These are phyloP conservation scores for Scrobipalpa atriplicella DNA, from an alignment of 2,888 invertebrate species.

Conservation along the genomic window DNA sequence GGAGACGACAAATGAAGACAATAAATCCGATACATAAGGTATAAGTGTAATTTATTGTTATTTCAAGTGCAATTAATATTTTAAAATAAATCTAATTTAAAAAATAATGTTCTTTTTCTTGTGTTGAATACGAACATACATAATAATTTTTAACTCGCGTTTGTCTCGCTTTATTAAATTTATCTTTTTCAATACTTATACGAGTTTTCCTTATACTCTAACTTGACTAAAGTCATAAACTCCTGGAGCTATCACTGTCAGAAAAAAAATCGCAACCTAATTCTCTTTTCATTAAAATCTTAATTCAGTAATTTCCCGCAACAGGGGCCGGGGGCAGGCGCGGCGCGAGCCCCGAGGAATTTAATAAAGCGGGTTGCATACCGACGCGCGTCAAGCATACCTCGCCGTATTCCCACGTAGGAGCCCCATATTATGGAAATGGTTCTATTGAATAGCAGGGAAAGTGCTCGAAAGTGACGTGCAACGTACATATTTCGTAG, in stretches of 20 bases:
- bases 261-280: slow-evolving; percentile 12
- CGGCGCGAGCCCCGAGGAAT: slow-evolving; percentile 57
- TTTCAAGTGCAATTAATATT: not conserved
- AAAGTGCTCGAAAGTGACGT: not conserved
- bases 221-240: too few species aligned
- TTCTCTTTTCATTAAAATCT: slow-evolving; percentile 24
- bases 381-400: slow-evolving; percentile 35
- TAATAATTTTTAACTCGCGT: too few species aligned
- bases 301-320: slow-evolving; percentile 2
- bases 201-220: too few species aligned
- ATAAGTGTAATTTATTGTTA: not conserved
- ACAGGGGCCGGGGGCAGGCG: slow-evolving; percentile 12
- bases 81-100: not conserved
- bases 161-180: too few species aligned
- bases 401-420: slow-evolving; percentile 4
- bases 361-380: slow-evolving; percentile 64
- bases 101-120: not conserved
- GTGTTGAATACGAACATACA: not conserved
- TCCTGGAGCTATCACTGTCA: not conserved
- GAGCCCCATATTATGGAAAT: slow-evolving; percentile 3
- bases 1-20: not conserved
- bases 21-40: not conserved
- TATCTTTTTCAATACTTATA: too few species aligned
- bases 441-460: not conserved
- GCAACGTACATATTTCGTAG: not conserved